phyloP scores from a whole-genome alignment of 2,797 vertebrate species.

The Decapterus maruadsi region DNA sequence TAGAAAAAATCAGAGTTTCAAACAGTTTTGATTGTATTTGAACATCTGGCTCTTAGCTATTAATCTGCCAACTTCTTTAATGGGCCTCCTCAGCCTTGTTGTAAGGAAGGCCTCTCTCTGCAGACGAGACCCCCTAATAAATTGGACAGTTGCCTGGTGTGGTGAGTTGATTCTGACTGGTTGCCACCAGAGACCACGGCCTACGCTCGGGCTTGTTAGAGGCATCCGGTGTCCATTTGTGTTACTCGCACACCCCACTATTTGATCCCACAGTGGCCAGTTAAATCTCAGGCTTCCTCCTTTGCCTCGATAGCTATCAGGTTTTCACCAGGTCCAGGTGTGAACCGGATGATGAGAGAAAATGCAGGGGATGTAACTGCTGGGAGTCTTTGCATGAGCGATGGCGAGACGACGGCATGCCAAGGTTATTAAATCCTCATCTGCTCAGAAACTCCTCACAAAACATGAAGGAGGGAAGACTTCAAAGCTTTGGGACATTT shows the following conservation, averaged over 20 bases:
- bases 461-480: slow-evolving; percentile 61
- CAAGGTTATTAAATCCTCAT: slow-evolving; percentile 69
- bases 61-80: slow-evolving; percentile 36
- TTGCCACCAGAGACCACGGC: slow-evolving; percentile 48
- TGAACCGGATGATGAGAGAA: slow-evolving; percentile 28
- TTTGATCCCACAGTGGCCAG: slow-evolving; percentile 69
- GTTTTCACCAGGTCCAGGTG: slow-evolving; percentile 47
- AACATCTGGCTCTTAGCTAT: slow-evolving; percentile 41
- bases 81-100: slow-evolving; percentile 28
- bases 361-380: slow-evolving; percentile 16
- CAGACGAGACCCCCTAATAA: slow-evolving; percentile 47
- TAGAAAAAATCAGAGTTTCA: background rate
- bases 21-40: slow-evolving; percentile 13
- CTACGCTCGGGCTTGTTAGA: slow-evolving; percentile 63
- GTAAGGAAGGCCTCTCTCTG: slow-evolving; percentile 15
- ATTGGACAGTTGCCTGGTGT: slow-evolving; percentile 50
- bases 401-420: slow-evolving; percentile 25
- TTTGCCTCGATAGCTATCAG: slow-evolving; percentile 29
- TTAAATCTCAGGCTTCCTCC: slow-evolving; percentile 48
- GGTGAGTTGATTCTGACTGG: slow-evolving; percentile 43
- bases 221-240: slow-evolving; percentile 41
- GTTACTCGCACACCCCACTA: slow-evolving; percentile 20
- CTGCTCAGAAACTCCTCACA: slow-evolving; percentile 59
- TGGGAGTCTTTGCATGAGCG: slow-evolving; percentile 18
- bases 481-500: slow-evolving; percentile 71